Base-by-base conservation (phyloP, 2,888 invertebrate genomes). In the Priocnemis perturbator region DNA sequence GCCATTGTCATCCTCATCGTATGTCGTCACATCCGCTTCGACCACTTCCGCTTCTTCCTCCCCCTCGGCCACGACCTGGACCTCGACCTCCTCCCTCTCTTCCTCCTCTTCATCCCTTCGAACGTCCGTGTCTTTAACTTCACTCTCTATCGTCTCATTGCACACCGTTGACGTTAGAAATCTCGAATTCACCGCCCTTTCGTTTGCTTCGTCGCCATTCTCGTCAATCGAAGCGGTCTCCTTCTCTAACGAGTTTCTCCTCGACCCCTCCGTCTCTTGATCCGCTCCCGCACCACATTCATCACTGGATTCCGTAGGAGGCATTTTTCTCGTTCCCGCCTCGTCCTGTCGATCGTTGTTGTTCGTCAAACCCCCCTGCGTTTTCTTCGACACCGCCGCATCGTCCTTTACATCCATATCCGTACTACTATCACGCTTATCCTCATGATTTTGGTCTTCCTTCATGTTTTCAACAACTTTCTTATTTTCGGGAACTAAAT, bases 1-100 rank as follows among this genome's bases (percentile, higher is more conserved):
- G 11, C 87, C 86, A 66, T 86, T 86, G 58, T 88, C 88, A 58
- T 89, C 87, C 67, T 86, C 87, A 19, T 87, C 88, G 55, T 86
- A 88, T 69, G 86, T 87, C 9, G 85, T 83, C 3, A 87, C 83
- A 53, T 64, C 76, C 37, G 37, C 37, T 9, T 37, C 37, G 11
- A 37, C 50, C 3, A 71, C 77, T 9, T 45, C 50, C 14, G 19
- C 50, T 53, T 66, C 71, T 11, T 77, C 77, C 15, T 77, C 76
- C 17, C 83, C 79, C 44, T 85, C 83, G 88, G 87, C n/a, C 88
- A 88, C 15, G 86, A 84, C 87, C 74, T 87, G 86, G 26, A 82
- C 72, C 61, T 67, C 67, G 7, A 73, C 44, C n/a, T 79, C 76
- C 58, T 81, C 47, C 47, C 11, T 17, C 1, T 71, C 77, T 9